A percentile compares a stretch with the other conserved stretches of the same genome.
Evolutionary conservation across 2,113 vertebrate genomes (phyloP).

Genomic region (Plestiodon gilberti): DNA sequence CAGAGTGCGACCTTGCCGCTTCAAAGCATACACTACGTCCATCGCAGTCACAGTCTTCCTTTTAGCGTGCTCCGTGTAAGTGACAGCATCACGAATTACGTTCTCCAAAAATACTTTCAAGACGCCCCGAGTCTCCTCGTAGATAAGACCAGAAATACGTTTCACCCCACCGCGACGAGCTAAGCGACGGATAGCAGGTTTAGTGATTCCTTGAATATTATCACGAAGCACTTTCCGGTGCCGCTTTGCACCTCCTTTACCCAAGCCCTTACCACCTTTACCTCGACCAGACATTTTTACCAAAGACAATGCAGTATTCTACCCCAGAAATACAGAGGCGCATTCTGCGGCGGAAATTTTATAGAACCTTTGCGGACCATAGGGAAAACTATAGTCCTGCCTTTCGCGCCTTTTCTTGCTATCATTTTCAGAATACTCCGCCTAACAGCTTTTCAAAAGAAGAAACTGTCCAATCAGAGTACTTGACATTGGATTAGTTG

Average conservation of each 20-base stretch:
- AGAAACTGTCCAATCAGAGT: background rate
- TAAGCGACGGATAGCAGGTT: slow-evolving; percentile 9
- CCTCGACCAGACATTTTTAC: background rate
- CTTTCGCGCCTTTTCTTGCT: background rate
- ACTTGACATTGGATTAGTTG: no score
- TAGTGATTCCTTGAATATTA: slow-evolving; percentile 15
- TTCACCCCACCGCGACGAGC: slow-evolving; percentile 4
- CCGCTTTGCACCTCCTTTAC: slow-evolving; percentile 6
- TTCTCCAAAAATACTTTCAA: slow-evolving; percentile 11
- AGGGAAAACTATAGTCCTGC: background rate
- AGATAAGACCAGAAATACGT: slow-evolving; percentile 18
- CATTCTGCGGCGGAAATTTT: accelerated
- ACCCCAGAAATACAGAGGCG: no score
- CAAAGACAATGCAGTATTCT: no score
- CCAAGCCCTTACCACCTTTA: slow-evolving; percentile 1
- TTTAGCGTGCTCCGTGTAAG: slow-evolving; percentile 18
- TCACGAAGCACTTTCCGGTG: slow-evolving; percentile 4
- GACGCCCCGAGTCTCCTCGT: slow-evolving; percentile 9
- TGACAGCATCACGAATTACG: slow-evolving; percentile 22
- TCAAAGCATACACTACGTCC: slow-evolving; percentile 24
- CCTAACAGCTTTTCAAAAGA: background rate
- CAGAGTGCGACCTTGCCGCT: background rate
- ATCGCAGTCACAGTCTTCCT: slow-evolving; percentile 19
- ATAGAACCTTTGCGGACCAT: background rate
- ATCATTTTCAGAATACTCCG: background rate